Base-by-base conservation (phyloP, 2,113 vertebrate species). In the Perccottus glenii region DNA sequence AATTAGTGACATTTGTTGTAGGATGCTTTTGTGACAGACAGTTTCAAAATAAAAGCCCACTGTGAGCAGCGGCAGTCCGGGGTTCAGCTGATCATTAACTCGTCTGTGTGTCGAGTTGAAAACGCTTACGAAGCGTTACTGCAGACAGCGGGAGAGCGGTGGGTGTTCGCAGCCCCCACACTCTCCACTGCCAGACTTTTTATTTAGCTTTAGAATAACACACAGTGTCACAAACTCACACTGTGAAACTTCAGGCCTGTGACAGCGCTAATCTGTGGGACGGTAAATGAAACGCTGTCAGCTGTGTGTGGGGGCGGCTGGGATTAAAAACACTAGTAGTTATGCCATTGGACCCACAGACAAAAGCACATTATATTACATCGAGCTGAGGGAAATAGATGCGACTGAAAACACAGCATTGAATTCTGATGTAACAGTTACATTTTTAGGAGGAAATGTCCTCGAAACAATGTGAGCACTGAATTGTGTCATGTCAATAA, bases 221-320 rank as follows among this genome's bases (percentile, higher is more conserved):
- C 35, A 63, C 51, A 74, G 19, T 27, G 19, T 1, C 58, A 35
- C 62, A 9, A 27, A 45, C 59, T 58, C 60, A 43, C 10, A 58
- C 63, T 60, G 2, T 14, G 61, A 49, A 2, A 27, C 60, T 60
- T 75, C 51, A 58, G 57, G 56, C 49, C 43, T 11, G 60, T 69
- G 72, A 66, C 60, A 63, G 69, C 1, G 19, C 71, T 58, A 69
- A 62, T 45, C 8, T 32, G 68, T 73, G 61, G 77, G 73, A 70
- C 71, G 58, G 63, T 61, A 74, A 74, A 73, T 75, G 70, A 77
- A 71, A 71, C 60, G 50, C 68, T 78, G 75, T 80, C 79, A 78
- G 16, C 60, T 43, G 35, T 55, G 76, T 45, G 73, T 61, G 64
- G 47, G 73, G 43, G 60, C 65, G 67, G n/a, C 49, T 64, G 3